A percentile compares a stretch with the other conserved stretches of the same genome.
These are phyloP conservation scores for Molothrus aeneus DNA, from an alignment of 2,797 vertebrate genomes.

Conservation along the genomic window DNA sequence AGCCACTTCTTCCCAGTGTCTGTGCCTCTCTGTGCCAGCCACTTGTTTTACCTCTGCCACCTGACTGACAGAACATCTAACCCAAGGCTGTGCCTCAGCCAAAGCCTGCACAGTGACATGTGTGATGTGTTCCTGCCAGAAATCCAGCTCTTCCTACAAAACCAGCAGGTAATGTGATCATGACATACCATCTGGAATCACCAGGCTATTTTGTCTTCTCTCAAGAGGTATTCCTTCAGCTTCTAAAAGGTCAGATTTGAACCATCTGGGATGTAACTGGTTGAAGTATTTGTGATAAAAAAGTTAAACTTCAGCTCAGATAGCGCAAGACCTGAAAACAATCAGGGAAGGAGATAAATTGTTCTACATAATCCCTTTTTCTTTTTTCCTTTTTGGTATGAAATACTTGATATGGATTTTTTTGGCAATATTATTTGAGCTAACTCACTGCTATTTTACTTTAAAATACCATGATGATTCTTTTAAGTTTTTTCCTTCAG, in stretches of 20 bases:
- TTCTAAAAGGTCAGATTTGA: not conserved
- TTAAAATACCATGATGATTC: not conserved
- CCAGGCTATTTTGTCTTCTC: not conserved
- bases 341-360: not conserved
- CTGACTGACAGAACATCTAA: not conserved
- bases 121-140: not conserved
- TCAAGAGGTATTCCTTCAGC: not conserved
- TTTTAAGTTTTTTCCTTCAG: not conserved
- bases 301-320: not conserved
- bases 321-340: not conserved
- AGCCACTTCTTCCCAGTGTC: not conserved
- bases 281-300: not conserved
- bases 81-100: not conserved
- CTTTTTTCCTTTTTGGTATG: not conserved
- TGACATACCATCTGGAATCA: not conserved
- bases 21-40: not conserved
- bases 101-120: not conserved
- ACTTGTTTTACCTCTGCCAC: constrained; percentile 11
- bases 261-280: not conserved
- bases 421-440: not conserved
- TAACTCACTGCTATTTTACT: not conserved
- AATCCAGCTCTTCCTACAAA: not conserved
- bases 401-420: not conserved
- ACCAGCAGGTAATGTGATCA: constrained; percentile 14
- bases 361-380: not conserved